Evolutionary conservation across 2,113 vertebrate species (phyloP), one percentile per base, ranked within the genome.

Genomic region (Ahaetulla prasina): DNA sequence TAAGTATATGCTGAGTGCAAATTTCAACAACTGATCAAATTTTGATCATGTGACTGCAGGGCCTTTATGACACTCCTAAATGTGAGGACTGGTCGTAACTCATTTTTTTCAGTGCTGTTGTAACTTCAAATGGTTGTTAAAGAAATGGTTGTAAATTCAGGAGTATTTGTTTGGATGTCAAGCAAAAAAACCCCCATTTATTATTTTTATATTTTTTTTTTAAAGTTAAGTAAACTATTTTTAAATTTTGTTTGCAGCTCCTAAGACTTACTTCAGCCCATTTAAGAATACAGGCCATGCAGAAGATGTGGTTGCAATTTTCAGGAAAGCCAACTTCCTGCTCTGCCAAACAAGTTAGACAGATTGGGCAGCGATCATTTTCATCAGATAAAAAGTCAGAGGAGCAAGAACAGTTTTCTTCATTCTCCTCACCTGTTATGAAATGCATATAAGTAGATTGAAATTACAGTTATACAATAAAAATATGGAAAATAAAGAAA

Each of bases 231-330:
- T 80, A 52, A 84, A 39, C 4, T 74, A 11, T 47, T 89, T 52
- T 89, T 16, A 45, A 30, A 88, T 9, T 80, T 80, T 80, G 35
- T 43, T 43, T 80, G 39, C 18, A 50, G 60, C 20, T 47, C 18
- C 25, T 68, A 60, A 50, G 14, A 93, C 96, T 98, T 97, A 99
- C 99, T 98, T 99, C 98, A 93, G 99, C 98, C 99, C 99, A 99
- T 30, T 98, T 99, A 94, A 99, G 97, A 95, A 99, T 98, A 94
- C 99, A 99, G 94, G 97, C 94, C 92, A 99, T 96, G 96, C 99
- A 99, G 97, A 99, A 99, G 95, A 98, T 96, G 91, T 99, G 99
- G 96, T 95, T 98, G 97, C 99, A 99, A 96, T 97, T 98, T 97
- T 99, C 98, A 9, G 98, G 99, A 96, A 98, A 98, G 92, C 98